Percentiles rank a stretch among this genome's conserved stretches.
Evolutionary conservation across 1,140 invertebrate genomes (phyloP).

Genomic region (Ips typographus): DNA sequence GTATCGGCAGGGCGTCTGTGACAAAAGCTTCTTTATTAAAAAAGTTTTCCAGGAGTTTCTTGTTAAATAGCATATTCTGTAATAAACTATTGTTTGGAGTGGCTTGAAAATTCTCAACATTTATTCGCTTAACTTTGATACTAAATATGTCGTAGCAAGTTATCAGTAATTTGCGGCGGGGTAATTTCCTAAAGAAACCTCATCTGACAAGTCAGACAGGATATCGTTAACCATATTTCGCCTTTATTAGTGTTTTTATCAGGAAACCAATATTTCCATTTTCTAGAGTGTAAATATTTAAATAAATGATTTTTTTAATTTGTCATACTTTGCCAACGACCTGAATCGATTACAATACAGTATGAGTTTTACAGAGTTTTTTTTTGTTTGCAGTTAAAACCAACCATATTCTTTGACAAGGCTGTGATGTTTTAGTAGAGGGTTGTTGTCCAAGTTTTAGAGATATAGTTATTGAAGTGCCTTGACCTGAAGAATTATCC

Average conservation of each 20-base stretch:
- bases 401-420: conserved; percentile 15
- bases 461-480: conserved; percentile 25
- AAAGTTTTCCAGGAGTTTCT: background rate
- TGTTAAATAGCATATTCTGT: background rate
- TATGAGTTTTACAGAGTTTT: background rate
- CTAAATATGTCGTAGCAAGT: background rate
- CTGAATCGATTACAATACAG: background rate
- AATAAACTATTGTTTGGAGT: background rate
- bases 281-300: too few species aligned
- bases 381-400: background rate
- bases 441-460: background rate
- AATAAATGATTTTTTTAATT: background rate
- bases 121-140: too few species aligned
- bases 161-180: conserved; percentile 6
- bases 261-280: background rate
- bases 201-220: conserved; percentile 1
- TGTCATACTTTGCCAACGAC: background rate
- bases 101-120: background rate
- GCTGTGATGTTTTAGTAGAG: conserved; percentile 22
- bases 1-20: background rate
- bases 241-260: conserved; percentile 1
- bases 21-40: background rate
- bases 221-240: conserved; percentile 19
- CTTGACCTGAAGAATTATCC: conserved; percentile 19
- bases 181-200: conserved; percentile 26